phyloP scores from a whole-genome alignment of 2,797 vertebrate species.

The Psittacula derbiana region DNA sequence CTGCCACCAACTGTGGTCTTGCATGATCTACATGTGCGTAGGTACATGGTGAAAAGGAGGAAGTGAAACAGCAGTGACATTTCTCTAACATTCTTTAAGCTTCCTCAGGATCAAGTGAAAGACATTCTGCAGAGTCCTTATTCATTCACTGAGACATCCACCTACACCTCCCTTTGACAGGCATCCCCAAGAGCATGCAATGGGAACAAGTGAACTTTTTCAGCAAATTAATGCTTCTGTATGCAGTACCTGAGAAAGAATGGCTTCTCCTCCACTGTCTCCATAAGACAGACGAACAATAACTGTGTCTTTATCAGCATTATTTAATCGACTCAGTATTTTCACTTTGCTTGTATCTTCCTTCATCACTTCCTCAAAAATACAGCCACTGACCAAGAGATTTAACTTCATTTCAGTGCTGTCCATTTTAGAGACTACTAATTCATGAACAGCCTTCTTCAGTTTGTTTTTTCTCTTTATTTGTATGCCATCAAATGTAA shows the following conservation, averaged over 20 bases:
- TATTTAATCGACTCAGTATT: conserved; percentile 79
- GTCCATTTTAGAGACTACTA: conserved; percentile 81
- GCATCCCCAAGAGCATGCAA: background rate
- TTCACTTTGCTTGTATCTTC: conserved; percentile 59
- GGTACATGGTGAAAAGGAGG: background rate
- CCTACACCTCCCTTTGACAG: background rate
- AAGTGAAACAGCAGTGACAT: background rate
- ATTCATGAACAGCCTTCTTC: conserved; percentile 62
- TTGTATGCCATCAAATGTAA: conserved; percentile 79
- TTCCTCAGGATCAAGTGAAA: background rate
- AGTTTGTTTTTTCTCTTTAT: conserved; percentile 64
- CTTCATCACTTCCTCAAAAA: conserved; percentile 70
- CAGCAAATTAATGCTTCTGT: background rate
- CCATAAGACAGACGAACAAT: conserved; percentile 83
- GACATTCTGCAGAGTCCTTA: background rate
- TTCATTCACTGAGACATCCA: background rate
- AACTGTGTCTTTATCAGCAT: conserved; percentile 72
- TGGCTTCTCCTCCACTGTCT: conserved; percentile 83
- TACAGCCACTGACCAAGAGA: conserved; percentile 76
- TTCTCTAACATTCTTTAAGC: background rate
- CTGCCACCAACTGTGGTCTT: background rate
- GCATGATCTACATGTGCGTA: rapidly evolving
- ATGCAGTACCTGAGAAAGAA: conserved; percentile 88
- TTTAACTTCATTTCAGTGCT: conserved; percentile 76
- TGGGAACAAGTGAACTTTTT: background rate